These are phyloP conservation scores for Leucoraja erinaceus DNA, from an alignment of 2,113 vertebrate genomes.

Conservation along the genomic window DNA sequence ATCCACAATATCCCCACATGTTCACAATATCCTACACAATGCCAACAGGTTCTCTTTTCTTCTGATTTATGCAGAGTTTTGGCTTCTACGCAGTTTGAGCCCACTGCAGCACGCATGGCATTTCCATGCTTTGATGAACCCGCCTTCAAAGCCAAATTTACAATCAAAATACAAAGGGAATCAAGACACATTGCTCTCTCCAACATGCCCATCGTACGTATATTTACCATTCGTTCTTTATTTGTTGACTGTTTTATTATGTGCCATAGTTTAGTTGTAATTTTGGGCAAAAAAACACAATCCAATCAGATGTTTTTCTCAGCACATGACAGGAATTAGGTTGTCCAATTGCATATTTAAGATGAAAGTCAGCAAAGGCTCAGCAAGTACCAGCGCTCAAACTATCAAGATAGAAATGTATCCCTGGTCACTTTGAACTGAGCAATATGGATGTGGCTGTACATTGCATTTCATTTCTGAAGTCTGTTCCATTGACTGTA, in stretches of 20 bases:
- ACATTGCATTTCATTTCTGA: no score
- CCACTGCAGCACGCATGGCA: constrained; percentile 74
- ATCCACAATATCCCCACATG: neutral
- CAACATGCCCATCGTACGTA: constrained; percentile 79
- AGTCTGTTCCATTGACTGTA: no score
- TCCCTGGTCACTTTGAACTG: no score
- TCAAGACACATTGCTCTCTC: constrained; percentile 67
- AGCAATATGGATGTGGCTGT: no score
- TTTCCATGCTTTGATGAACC: constrained; percentile 90
- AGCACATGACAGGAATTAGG: neutral
- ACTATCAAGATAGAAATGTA: neutral
- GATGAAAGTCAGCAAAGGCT: neutral
- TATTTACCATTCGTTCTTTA: neutral
- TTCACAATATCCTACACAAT: neutral
- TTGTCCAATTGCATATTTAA: neutral
- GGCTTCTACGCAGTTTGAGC: constrained; percentile 81
- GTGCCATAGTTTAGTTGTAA: neutral
- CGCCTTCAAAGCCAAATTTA: constrained; percentile 79
- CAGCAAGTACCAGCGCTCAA: neutral
- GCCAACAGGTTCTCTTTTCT: neutral
- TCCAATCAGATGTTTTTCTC: neutral
- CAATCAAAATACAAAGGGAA: constrained; percentile 66
- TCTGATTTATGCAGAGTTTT: constrained; percentile 54
- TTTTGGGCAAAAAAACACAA: neutral
- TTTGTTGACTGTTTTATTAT: rapidly evolving